Base-by-base conservation (phyloP, 1,140 invertebrate species). In the Dendrolimus kikuchii region DNA sequence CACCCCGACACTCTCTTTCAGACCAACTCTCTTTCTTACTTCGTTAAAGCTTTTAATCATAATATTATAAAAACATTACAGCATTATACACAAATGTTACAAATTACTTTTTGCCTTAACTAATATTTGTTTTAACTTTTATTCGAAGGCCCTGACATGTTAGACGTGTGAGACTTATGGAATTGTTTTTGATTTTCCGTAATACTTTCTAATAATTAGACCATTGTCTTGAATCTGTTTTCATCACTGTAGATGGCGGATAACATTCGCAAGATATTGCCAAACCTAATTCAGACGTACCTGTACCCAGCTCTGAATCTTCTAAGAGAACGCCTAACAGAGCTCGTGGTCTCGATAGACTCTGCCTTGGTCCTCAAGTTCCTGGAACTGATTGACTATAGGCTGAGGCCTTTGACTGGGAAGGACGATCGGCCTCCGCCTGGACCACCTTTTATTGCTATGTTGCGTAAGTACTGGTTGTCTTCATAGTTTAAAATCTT, bases 341-440 rank as follows among this genome's bases (percentile, higher is more conserved):
- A 92, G 71, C 87, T 92, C 2, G 86, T 92, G 23, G 60, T 50
- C 2, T 91, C 90, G 0, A 89, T 92, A 1, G 89, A 92, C 74
- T 89, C 81, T 0, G 77, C 88, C 0, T 68, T 93, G 4, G 86
- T 92, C 3, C 74, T 88, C 2, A 89, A 89, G 38, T 92, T 90
- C 56, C 68, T 92, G 43, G 87, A 89, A 56, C 62, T 92, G 23
- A 74, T 92, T 67, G 89, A 92, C 60, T 90, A 77, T 59, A 74
- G 90, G 47, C 62, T 92, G 37, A 59, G 75, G 5, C 89, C 90
- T 0, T 68, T 91, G 40, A 81, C 87, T 4, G 86, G 83, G 7
- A 88, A 88, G 50, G 90, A 91, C 7, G 90, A 90, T 40, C 86
- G 87, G 62, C 84, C 89, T 0, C 89, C 90, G 0, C 90, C 90